phyloP scores from a whole-genome alignment of 1,140 invertebrate species.

The Drosophila orosa region DNA sequence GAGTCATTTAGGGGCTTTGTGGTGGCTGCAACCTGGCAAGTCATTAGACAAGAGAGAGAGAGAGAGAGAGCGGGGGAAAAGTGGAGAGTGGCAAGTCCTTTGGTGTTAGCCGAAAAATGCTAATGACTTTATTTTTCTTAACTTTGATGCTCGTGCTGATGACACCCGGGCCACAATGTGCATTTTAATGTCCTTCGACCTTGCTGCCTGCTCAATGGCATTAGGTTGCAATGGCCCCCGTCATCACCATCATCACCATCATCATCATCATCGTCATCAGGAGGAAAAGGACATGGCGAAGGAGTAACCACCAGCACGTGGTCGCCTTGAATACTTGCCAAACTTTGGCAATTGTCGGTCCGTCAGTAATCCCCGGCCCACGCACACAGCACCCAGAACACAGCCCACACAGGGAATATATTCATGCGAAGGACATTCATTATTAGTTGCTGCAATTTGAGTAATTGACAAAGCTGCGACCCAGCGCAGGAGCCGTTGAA shows the following conservation, averaged over 20 bases:
- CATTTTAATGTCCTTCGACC: slow-evolving; percentile 73
- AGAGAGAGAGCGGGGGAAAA: background rate
- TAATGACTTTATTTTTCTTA: slow-evolving; percentile 81
- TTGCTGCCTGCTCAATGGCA: slow-evolving; percentile 20
- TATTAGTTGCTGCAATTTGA: slow-evolving; percentile 47
- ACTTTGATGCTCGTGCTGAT: slow-evolving; percentile 57
- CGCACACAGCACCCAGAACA: background rate
- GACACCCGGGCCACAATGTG: slow-evolving; percentile 60
- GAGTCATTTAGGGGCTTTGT: slow-evolving; percentile 62
- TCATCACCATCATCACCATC: slow-evolving; percentile 19
- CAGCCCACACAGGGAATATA: slow-evolving; percentile 7
- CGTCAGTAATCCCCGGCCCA: slow-evolving; percentile 27
- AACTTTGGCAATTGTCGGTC: slow-evolving; percentile 45
- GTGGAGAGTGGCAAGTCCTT: slow-evolving; percentile 4
- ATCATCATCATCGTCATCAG: background rate
- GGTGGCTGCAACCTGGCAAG: slow-evolving; percentile 63
- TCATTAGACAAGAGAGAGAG: slow-evolving; percentile 54
- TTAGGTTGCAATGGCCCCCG: slow-evolving; percentile 31
- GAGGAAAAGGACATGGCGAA: background rate
- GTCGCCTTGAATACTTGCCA: slow-evolving; percentile 24
- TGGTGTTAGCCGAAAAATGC: slow-evolving; percentile 79
- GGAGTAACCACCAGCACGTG: slow-evolving; percentile 45
- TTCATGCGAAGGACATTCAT: slow-evolving; percentile 33
- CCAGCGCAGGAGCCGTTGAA: slow-evolving; percentile 23
- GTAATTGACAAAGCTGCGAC: slow-evolving; percentile 40